These are phyloP conservation scores for Limnephilus auricula DNA, from an alignment of 2,888 invertebrate species.

Conservation along the genomic window DNA sequence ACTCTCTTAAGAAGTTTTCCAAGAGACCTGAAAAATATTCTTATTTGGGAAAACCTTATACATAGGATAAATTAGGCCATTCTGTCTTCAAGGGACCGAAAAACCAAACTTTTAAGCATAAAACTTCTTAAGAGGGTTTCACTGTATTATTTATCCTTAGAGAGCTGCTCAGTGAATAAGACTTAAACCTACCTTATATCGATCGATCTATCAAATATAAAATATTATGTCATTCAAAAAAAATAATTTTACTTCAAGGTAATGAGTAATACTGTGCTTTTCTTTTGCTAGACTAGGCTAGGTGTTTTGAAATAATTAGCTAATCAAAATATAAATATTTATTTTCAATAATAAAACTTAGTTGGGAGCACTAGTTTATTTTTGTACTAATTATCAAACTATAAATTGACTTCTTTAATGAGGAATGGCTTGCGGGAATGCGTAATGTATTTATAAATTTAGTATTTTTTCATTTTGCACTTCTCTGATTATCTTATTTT, in stretches of 20 bases:
- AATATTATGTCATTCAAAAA: not conserved
- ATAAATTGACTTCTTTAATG: not conserved
- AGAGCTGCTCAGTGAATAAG: not conserved
- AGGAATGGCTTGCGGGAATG: not conserved
- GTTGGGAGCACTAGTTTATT: conserved; percentile 32
- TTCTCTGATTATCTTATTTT: not conserved
- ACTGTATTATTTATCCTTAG: not conserved
- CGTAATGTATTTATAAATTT: conserved; percentile 2
- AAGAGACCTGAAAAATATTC: no score
- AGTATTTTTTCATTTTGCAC: not conserved
- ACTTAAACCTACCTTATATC: not conserved
- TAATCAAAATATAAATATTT: conserved; percentile 4
- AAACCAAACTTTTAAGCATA: no score
- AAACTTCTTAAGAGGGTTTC: no score
- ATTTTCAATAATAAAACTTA: conserved; percentile 9
- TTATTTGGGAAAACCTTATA: no score
- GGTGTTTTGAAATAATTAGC: not conserved
- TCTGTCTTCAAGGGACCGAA: no score
- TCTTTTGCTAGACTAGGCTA: not conserved
- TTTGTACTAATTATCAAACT: conserved; percentile 25
- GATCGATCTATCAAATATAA: not conserved
- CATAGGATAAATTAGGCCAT: no score
- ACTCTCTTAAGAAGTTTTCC: no score
- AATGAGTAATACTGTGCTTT: not conserved
- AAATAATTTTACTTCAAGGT: not conserved